Percentiles rank a stretch among this genome's conserved stretches.
These are phyloP conservation scores for Leptura quadrifasciata DNA, from an alignment of 2,888 invertebrate species.

Conservation along the genomic window DNA sequence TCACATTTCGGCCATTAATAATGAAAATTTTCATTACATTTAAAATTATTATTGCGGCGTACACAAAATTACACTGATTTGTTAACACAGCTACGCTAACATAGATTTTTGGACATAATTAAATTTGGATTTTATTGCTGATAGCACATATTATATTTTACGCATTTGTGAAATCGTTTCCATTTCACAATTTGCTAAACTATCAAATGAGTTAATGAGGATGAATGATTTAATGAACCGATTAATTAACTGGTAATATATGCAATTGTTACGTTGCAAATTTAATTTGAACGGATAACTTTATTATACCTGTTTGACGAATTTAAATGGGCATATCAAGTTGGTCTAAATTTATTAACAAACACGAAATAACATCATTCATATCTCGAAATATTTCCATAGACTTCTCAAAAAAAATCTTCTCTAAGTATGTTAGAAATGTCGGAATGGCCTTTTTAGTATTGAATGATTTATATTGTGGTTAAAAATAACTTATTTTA, in stretches of 20 bases:
- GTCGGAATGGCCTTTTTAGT: too few species aligned
- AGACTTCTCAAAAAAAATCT: too few species aligned
- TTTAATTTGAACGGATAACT: constrained; percentile 5
- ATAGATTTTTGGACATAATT: constrained; percentile 15
- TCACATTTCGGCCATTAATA: constrained; percentile 4
- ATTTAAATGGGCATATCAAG: background rate
- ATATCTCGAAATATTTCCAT: too few species aligned
- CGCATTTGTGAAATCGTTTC: constrained; percentile 7
- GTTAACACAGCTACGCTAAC: background rate
- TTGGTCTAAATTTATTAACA: background rate
- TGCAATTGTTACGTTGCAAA: background rate
- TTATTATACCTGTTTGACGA: constrained; percentile 9
- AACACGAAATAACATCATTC: too few species aligned
- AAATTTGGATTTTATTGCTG: constrained; percentile 19
- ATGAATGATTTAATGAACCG: constrained; percentile 18
- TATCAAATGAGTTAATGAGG: constrained; percentile 16
- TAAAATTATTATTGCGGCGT: background rate
- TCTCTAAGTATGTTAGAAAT: too few species aligned
- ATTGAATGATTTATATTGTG: too few species aligned
- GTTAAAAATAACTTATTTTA: too few species aligned
- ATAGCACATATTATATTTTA: constrained; percentile 6
- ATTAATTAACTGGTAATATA: constrained; percentile 18
- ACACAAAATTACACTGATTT: constrained; percentile 15
- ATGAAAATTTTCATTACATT: constrained; percentile 15
- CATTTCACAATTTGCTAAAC: constrained; percentile 17